phyloP scores from a whole-genome alignment of 2,888 invertebrate species.

The Tinea semifulvella region DNA sequence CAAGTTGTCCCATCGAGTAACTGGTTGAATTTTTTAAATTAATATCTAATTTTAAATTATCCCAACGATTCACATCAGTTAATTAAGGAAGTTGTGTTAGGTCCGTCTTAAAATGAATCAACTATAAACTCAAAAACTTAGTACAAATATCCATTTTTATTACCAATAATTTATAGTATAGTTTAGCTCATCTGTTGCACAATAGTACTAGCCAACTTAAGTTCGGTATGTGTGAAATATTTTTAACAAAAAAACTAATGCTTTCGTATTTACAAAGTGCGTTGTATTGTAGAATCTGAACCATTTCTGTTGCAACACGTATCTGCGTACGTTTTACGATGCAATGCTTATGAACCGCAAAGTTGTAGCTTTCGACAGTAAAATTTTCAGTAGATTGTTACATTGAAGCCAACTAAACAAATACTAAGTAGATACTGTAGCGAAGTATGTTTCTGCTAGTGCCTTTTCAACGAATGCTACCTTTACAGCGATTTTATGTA shows the following conservation, averaged over 20 bases:
- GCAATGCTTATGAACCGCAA: conserved; percentile 40
- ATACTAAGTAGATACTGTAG: conserved; percentile 25
- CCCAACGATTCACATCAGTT: too few species aligned
- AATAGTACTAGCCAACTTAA: conserved; percentile 3
- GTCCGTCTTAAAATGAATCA: conserved; percentile 4
- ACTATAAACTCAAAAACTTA: conserved; percentile 8
- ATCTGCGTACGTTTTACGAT: conserved; percentile 29
- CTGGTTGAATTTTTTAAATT: too few species aligned
- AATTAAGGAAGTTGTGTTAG: conserved; percentile 3
- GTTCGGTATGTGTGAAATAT: neutral
- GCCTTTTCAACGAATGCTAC: conserved; percentile 47
- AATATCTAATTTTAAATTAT: too few species aligned
- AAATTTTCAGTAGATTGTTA: conserved; percentile 58
- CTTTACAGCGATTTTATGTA: conserved; percentile 61
- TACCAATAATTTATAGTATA: conserved; percentile 8
- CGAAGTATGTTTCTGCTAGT: conserved; percentile 36
- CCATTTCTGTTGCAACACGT: neutral
- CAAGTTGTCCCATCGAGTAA: too few species aligned
- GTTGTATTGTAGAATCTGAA: neutral
- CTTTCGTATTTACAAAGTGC: neutral
- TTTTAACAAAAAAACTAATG: neutral
- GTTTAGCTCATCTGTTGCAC: conserved; percentile 14
- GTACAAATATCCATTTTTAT: conserved; percentile 13
- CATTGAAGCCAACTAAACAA: conserved; percentile 54
- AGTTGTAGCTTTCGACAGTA: conserved; percentile 42